A percentile compares a stretch with the other conserved stretches of the same genome.
These are phyloP conservation scores for Cephus runcator DNA, from an alignment of 2,888 invertebrate species.

Conservation along the genomic window DNA sequence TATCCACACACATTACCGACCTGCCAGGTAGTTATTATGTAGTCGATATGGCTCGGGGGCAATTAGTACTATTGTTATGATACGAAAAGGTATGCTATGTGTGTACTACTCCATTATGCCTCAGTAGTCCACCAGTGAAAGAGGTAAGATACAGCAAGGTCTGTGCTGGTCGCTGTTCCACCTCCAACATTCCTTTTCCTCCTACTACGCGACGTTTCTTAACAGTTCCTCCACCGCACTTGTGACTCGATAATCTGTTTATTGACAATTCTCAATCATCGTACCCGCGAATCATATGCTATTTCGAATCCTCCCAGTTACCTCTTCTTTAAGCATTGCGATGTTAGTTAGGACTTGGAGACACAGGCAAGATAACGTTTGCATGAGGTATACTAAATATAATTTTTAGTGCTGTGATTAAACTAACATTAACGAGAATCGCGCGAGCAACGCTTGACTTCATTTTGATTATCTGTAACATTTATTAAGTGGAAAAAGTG, in stretches of 20 bases:
- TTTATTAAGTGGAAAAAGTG: background rate
- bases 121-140: slow-evolving; percentile 31
- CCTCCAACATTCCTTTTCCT: background rate
- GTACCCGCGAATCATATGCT: background rate
- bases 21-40: slow-evolving; percentile 51
- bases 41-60: slow-evolving; percentile 56
- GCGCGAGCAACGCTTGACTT: background rate
- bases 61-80: slow-evolving; percentile 65
- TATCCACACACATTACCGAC: slow-evolving; percentile 7
- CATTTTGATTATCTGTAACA: background rate
- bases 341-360: background rate
- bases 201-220: background rate
- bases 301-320: background rate
- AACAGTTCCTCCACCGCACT: background rate
- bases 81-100: slow-evolving; percentile 46
- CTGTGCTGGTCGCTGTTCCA: background rate
- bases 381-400: background rate
- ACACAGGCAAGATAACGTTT: background rate
- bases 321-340: background rate
- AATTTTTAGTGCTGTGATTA: background rate
- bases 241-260: background rate
- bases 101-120: slow-evolving; percentile 35
- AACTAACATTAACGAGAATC: background rate
- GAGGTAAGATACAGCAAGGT: slow-evolving; percentile 28
- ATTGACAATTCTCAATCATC: slow-evolving; percentile 2